Evolutionary conservation across 2,888 invertebrate species (phyloP), one percentile per base, ranked within the genome.

Genomic region (Drosophila kokeensis): DNA sequence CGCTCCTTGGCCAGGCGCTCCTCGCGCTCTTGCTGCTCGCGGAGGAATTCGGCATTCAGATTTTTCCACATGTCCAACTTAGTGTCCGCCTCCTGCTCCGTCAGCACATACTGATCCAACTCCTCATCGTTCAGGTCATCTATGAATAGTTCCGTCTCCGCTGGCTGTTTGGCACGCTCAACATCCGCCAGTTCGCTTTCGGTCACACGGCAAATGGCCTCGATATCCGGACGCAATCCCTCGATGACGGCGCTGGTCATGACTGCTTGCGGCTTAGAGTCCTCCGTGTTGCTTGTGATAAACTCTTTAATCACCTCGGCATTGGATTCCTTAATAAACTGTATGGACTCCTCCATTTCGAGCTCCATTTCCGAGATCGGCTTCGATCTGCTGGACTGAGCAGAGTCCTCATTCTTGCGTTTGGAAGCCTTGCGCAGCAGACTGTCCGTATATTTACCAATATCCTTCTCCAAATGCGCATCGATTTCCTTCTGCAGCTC

Each of bases 41-140:
- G 95, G 67, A 99, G 94, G 92, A 97, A 99, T 15, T 96, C 96
- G 1, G 97, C 97, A 93, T 99, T 99, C 2, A 97, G 94, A 89
- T 95, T 95, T 90, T 97, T 96, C 99, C 99, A 99, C 88, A 98
- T 93, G 64, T 94, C 94, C 18, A 96, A 96, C 93, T 99, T 99
- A 66, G 96, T 95, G 58, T 95, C 93, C 0, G 96, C 95, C 93
- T 99, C 99, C 59, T 95, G 95, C 49, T 96, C 96, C 3, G 95
- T 95, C 94, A 98, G 94, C 72, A 99, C 97, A 87, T 98, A 97
- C 18, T 96, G 95, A 90, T 97, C 96, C 54, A 99, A 94, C 94
- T 99, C 99, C 7, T 95, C 96, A 89, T 99, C 99, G 88, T 99
- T 98, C 57, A 98, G 95, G 45, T 95, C 96, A 49, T 95, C 95